Conservation (phyloP, 2,113 vertebrate species). For the Propithecus coquereli region DNA sequence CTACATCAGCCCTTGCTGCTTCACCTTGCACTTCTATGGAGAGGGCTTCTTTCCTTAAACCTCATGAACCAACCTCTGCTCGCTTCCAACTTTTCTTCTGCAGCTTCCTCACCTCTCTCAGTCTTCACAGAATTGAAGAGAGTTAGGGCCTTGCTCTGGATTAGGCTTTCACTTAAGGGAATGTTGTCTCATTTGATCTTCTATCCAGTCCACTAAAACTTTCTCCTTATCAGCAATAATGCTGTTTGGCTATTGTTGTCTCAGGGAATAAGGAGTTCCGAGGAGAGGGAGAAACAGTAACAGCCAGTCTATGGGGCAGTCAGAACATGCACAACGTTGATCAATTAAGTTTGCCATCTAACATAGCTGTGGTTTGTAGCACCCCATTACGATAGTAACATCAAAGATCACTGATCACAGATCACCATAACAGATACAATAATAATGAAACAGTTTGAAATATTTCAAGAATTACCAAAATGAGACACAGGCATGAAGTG, state of each 20-base stretch:
- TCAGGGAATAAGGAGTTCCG: neutral
- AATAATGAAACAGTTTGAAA: neutral
- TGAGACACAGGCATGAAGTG: neutral
- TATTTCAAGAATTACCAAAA: neutral
- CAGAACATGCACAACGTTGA: neutral
- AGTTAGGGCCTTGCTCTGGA: neutral
- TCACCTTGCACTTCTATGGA: neutral
- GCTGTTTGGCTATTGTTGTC: neutral
- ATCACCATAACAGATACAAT: neutral
- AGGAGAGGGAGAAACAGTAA: neutral
- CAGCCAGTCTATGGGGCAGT: neutral
- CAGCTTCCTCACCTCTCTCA: neutral
- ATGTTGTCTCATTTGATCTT: neutral
- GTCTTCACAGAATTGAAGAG: neutral
- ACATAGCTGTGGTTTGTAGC: neutral
- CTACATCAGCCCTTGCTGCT: neutral
- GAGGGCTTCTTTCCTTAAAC: neutral
- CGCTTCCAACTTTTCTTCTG: neutral
- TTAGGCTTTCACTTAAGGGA: neutral
- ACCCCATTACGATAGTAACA: neutral
- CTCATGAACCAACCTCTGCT: neutral
- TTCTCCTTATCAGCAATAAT: neutral
- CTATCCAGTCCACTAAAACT: neutral
- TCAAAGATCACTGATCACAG: neutral
- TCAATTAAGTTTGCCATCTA: neutral